phyloP scores from a whole-genome alignment of 30 jellyfish, hydroid and myxozoan genomes.

The Phacellophora camtschatica region DNA sequence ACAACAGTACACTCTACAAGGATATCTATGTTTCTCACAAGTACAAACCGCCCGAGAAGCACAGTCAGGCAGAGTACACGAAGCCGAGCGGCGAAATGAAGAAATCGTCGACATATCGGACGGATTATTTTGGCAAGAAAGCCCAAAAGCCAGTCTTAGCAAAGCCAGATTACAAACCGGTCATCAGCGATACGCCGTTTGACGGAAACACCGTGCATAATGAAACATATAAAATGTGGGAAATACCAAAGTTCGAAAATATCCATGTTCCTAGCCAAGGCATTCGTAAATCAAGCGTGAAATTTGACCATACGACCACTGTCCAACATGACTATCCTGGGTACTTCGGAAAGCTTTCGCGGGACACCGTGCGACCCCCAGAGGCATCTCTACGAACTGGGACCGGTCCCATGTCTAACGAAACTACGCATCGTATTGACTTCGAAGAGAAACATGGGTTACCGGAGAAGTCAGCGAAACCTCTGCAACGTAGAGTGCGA shows the following conservation, averaged over 20 bases:
- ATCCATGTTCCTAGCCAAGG: slow-evolving; percentile 70
- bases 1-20: slow-evolving; percentile 70
- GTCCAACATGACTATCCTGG: slow-evolving; percentile 94
- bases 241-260: slow-evolving; percentile 61
- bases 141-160: slow-evolving; percentile 78
- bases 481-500: slow-evolving; percentile 49
- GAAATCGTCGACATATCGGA: slow-evolving; percentile 68
- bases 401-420: slow-evolving; percentile 77
- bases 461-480: slow-evolving; percentile 95
- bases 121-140: slow-evolving; percentile 70
- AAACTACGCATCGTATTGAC: slow-evolving; percentile 88
- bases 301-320: slow-evolving; percentile 89
- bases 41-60: slow-evolving; percentile 64
- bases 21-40: slow-evolving; percentile 72
- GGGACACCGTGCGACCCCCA: slow-evolving; percentile 77
- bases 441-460: slow-evolving; percentile 76
- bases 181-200: slow-evolving; percentile 78
- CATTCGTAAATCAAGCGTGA: slow-evolving; percentile 66
- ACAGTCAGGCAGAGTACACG: slow-evolving; percentile 51
- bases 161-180: slow-evolving; percentile 75
- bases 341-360: slow-evolving; percentile 39
- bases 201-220: slow-evolving; percentile 88
- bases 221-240: slow-evolving; percentile 96
- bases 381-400: slow-evolving; percentile 77
- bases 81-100: slow-evolving; percentile 79